Evolutionary conservation across 92 coral and sea anemone species (phyloP).

Genomic region (Scolanthus callimorphus): DNA sequence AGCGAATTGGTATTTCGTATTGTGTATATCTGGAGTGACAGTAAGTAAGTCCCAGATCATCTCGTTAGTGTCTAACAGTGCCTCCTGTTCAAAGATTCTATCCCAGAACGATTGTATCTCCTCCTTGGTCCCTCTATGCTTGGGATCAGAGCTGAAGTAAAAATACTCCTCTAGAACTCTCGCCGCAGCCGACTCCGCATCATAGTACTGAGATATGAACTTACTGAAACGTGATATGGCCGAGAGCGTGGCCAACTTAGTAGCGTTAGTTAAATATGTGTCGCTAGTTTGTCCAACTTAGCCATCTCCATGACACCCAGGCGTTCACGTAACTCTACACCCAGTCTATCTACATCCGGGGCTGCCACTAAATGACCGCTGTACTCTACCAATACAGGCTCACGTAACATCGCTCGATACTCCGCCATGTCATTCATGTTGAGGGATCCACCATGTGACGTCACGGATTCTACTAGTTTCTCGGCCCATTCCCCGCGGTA

Average conservation of each 20-base stretch:
- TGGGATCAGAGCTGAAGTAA: constrained; percentile 42
- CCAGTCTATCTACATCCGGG: constrained; percentile 74
- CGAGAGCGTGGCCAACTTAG: constrained; percentile 67
- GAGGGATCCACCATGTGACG: constrained; percentile 48
- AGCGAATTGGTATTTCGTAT: constrained; percentile 26
- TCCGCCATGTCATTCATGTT: constrained; percentile 56
- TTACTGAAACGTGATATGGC: constrained; percentile 74
- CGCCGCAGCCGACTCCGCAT: constrained; percentile 47
- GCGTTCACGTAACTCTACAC: constrained; percentile 75
- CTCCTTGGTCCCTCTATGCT: constrained; percentile 41
- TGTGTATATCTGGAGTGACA: constrained; percentile 13
- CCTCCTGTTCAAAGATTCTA: constrained; percentile 40
- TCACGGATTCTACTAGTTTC: constrained; percentile 42
- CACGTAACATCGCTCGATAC: constrained; percentile 58
- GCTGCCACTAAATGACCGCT: constrained; percentile 55
- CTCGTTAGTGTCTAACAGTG: constrained; percentile 45
- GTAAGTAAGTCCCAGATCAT: constrained; percentile 60
- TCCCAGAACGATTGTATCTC: constrained; percentile 66
- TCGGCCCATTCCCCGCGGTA: constrained; percentile 75
- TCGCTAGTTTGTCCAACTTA: constrained; percentile 44
- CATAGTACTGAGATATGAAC: constrained; percentile 66
- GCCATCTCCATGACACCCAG: constrained; percentile 70
- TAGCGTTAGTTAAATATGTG: constrained; percentile 68
- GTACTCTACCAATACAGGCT: constrained; percentile 73
- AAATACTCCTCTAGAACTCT: constrained; percentile 50